Conservation (phyloP, 2,888 invertebrate species). For the Isotomurus palustris region DNA sequence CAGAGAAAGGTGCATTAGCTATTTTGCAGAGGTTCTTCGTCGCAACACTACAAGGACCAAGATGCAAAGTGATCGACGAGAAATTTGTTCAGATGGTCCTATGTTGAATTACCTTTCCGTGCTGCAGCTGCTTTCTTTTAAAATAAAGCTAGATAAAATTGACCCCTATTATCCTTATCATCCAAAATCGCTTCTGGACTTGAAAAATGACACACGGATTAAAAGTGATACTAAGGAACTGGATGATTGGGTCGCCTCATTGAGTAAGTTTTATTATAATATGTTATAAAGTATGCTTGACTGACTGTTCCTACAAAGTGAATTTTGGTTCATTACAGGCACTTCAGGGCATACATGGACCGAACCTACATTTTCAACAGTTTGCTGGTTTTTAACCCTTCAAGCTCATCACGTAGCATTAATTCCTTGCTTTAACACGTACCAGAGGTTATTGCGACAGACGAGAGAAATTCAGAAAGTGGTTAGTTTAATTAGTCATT, state of each 20-base stretch:
- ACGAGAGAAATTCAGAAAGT: conserved; percentile 82
- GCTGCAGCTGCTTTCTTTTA: conserved; percentile 81
- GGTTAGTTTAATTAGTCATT: conserved; percentile 50
- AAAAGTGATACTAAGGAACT: conserved; percentile 78
- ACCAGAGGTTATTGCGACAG: conserved; percentile 67
- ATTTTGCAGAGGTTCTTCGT: conserved; percentile 70
- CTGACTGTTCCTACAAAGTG: not conserved
- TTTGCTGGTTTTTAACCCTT: conserved; percentile 94
- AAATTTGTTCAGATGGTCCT: conserved; percentile 88
- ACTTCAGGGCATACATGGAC: conserved; percentile 59
- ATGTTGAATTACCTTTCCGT: conserved; percentile 90
- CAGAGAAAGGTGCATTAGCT: conserved; percentile 72
- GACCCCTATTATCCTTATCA: conserved; percentile 86
- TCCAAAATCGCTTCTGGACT: conserved; percentile 65
- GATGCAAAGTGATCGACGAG: conserved; percentile 80
- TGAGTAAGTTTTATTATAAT: conserved; percentile 54
- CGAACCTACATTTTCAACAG: conserved; percentile 86
- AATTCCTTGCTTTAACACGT: conserved; percentile 81
- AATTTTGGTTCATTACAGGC: conserved; percentile 12
- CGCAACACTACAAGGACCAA: conserved; percentile 84
- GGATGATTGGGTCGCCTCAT: conserved; percentile 64
- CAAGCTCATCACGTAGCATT: conserved; percentile 90
- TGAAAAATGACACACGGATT: conserved; percentile 71
- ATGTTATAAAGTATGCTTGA: not conserved
- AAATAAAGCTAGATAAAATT: conserved; percentile 84